Percentiles rank a stretch among this genome's conserved stretches.
Evolutionary conservation across 2,113 vertebrate genomes (phyloP).

Genomic region (Andinoacara biseriatus): DNA sequence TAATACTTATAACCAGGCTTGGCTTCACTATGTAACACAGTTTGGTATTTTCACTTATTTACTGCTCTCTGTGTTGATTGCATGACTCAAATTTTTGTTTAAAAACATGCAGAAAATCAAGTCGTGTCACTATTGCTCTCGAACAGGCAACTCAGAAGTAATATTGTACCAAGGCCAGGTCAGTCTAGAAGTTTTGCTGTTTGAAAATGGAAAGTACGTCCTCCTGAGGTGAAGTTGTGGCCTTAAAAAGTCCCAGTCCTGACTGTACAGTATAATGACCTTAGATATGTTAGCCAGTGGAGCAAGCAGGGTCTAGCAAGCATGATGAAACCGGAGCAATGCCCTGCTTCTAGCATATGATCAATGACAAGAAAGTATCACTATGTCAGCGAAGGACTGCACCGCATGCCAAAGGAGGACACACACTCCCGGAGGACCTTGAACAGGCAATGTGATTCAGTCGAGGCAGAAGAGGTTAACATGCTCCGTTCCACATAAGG

Average conservation of each 20-base stretch:
- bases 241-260: slow-evolving; percentile 35
- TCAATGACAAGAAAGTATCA: slow-evolving; percentile 73
- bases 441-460: slow-evolving; percentile 33
- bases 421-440: slow-evolving; percentile 53
- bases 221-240: slow-evolving; percentile 44
- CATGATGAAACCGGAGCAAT: slow-evolving; percentile 78
- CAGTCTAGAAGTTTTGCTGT: slow-evolving; percentile 10
- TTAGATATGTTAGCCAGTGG: slow-evolving; percentile 62
- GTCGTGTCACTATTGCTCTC: not conserved
- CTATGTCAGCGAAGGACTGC: slow-evolving; percentile 71
- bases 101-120: not conserved
- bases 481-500: slow-evolving; percentile 59
- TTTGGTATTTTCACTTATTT: not conserved
- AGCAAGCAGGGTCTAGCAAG: slow-evolving; percentile 64
- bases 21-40: not conserved
- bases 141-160: not conserved
- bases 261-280: slow-evolving; percentile 68
- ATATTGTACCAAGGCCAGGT: slow-evolving; percentile 10
- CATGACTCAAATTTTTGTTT: not conserved
- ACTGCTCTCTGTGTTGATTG: not conserved
- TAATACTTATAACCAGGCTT: not conserved
- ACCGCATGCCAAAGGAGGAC: slow-evolving; percentile 66
- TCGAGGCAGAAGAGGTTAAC: slow-evolving; percentile 67
- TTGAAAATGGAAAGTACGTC: slow-evolving; percentile 34
- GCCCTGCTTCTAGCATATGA: slow-evolving; percentile 67